Evolutionary conservation across 1,140 invertebrate genomes (phyloP).

Genomic region (Physella acuta): DNA sequence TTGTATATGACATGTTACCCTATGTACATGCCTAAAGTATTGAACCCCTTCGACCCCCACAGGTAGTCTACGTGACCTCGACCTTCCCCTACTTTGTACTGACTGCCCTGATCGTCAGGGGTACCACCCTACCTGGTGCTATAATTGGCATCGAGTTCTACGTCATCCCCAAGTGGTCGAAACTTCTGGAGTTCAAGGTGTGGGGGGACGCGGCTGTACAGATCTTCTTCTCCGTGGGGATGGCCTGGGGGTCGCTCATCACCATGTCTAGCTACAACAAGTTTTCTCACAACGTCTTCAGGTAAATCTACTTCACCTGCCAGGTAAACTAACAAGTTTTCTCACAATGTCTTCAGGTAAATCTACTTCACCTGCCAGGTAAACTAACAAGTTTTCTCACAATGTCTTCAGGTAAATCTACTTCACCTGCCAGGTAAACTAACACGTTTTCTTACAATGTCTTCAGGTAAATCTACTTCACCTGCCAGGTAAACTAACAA

Average conservation of each 20-base stretch:
- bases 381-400: too few species aligned
- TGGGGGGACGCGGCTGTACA: conserved; percentile 36
- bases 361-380: too few species aligned
- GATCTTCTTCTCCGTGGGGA: conserved; percentile 42
- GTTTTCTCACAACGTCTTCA: conserved; percentile 35
- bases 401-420: too few species aligned
- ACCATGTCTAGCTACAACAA: conserved; percentile 42
- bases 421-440: too few species aligned
- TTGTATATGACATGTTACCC: too few species aligned
- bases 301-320: conserved; percentile 15
- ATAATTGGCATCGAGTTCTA: conserved; percentile 73
- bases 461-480: too few species aligned
- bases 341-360: too few species aligned
- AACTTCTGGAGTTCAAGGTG: conserved; percentile 32
- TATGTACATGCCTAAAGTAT: too few species aligned
- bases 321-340: too few species aligned
- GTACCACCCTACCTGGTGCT: background rate
- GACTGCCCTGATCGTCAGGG: conserved; percentile 1
- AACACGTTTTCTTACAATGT: too few species aligned
- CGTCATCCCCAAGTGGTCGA: conserved; percentile 36
- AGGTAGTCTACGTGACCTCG: conserved; percentile 14
- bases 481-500: too few species aligned
- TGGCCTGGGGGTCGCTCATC: conserved; percentile 41
- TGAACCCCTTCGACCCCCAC: too few species aligned
- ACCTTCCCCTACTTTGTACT: conserved; percentile 14